These are phyloP conservation scores for Agrotis clavis DNA, from an alignment of 2,888 invertebrate species.

Conservation along the genomic window DNA sequence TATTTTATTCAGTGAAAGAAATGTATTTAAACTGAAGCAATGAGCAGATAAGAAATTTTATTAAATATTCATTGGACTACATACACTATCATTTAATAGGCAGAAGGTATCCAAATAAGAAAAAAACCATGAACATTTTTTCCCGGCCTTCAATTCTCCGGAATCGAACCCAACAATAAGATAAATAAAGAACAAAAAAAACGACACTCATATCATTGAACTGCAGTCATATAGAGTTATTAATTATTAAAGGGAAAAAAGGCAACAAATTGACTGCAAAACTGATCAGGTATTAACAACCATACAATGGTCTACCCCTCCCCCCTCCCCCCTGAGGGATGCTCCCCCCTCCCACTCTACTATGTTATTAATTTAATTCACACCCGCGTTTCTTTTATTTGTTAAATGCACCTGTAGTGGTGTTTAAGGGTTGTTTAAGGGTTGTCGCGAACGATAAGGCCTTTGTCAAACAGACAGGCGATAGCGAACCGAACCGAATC, in stretches of 20 bases:
- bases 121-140: too few relatives aligned
- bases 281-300: conserved; percentile 21
- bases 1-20: too few relatives aligned
- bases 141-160: too few relatives aligned
- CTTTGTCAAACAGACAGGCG: too few relatives aligned
- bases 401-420: conserved; percentile 66
- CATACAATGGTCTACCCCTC: not conserved
- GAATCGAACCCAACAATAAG: not conserved
- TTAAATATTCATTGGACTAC: too few relatives aligned
- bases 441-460: conserved; percentile 29
- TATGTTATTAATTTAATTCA: conserved; percentile 74
- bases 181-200: not conserved
- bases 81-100: too few relatives aligned
- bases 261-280: conserved; percentile 26
- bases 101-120: too few relatives aligned
- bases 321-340: not conserved
- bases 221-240: not conserved
- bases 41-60: too few relatives aligned
- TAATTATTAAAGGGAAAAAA: conserved; percentile 28
- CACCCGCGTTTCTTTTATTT: conserved; percentile 68
- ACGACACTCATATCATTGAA: not conserved
- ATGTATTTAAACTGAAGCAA: too few relatives aligned
- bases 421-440: conserved; percentile 48
- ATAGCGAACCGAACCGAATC: too few relatives aligned
- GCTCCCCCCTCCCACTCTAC: conserved; percentile 36